Evolutionary conservation across 2,113 vertebrate genomes (phyloP), one percentile per base, ranked within the genome.

Genomic region (Microcebus lehilahytsara): DNA sequence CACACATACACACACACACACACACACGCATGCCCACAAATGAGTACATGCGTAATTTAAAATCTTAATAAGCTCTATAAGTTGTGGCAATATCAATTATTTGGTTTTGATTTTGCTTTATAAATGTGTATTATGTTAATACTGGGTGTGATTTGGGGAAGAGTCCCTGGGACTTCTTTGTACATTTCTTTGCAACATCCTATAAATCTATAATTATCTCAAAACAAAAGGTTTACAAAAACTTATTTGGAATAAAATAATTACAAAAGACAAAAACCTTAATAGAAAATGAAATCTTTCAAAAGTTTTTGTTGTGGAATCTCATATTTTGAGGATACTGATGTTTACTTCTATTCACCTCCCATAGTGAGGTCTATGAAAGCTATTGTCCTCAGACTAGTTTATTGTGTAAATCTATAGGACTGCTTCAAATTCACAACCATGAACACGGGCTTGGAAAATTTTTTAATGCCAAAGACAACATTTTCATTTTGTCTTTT

Each of bases 221-320:
- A 83, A 83, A 89, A 81, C 42, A 88, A 92, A 96, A 78, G 89
- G 6, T 66, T 79, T 84, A 80, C 6, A 32, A 84, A 94, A 91
- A 80, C 2, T 89, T 71, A 71, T 6, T 72, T 89, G 40, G 58
- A 64, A 30, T 56, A 90, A 95, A 93, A 80, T 91, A 86, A 87
- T 25, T 92, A 80, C 87, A 9, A 84, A 23, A 80, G 12, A 40
- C 0, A 79, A 85, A 85, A 95, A 87, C 7, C 34, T 71, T 94
- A 91, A 88, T n/a, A 96, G 56, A 64, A 69, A 97, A 85, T 58
- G 16, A 7, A 34, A 25, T 62, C 19, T 49, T 85, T 3, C n/a
- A 66, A 58, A 78, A 30, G 27, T 71, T 79, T 60, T 25, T 2
- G 10, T 20, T 77, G 46, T 53, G 2, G 8, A 60, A 22, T 19